phyloP scores from a whole-genome alignment of 2,888 invertebrate species.

The Kuschelorhynchus macadamiae region DNA sequence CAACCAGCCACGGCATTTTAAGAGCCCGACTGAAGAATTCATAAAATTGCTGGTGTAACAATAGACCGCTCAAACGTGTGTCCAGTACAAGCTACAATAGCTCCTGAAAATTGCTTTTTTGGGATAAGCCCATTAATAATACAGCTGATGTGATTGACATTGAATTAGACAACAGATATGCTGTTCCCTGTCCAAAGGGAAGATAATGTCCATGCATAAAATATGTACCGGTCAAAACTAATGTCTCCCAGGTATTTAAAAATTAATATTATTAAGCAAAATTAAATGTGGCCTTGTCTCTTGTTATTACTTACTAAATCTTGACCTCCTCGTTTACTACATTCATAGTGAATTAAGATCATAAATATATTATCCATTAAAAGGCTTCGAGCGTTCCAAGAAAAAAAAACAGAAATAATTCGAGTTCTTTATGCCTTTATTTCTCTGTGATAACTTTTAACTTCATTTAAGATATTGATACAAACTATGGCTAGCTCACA shows the following conservation, averaged over 20 bases:
- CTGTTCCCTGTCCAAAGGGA: constrained; percentile 27
- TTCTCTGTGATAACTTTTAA: no score
- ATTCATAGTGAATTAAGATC: no score
- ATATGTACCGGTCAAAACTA: constrained; percentile 26
- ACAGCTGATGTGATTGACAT: constrained; percentile 50
- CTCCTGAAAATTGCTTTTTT: constrained; percentile 49
- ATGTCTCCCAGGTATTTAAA: constrained; percentile 14
- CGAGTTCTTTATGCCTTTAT: no score
- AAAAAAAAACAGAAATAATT: no score
- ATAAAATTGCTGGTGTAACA: constrained; percentile 50
- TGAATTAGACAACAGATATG: constrained; percentile 46
- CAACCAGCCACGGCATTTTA: constrained; percentile 49
- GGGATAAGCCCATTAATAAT: constrained; percentile 49
- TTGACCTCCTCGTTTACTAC: no score
- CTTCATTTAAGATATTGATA: no score
- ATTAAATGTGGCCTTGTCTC: no score
- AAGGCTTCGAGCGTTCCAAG: no score
- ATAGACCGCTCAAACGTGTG: constrained; percentile 50
- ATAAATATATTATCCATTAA: no score
- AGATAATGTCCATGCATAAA: constrained; percentile 41
- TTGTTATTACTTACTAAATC: no score
- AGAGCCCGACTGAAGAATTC: constrained; percentile 49
- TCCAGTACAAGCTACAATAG: constrained; percentile 49
- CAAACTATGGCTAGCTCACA: no score
- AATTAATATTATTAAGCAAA: constrained; percentile 17